phyloP scores from a whole-genome alignment of 2,113 vertebrate genomes.

The Vombatus ursinus region DNA sequence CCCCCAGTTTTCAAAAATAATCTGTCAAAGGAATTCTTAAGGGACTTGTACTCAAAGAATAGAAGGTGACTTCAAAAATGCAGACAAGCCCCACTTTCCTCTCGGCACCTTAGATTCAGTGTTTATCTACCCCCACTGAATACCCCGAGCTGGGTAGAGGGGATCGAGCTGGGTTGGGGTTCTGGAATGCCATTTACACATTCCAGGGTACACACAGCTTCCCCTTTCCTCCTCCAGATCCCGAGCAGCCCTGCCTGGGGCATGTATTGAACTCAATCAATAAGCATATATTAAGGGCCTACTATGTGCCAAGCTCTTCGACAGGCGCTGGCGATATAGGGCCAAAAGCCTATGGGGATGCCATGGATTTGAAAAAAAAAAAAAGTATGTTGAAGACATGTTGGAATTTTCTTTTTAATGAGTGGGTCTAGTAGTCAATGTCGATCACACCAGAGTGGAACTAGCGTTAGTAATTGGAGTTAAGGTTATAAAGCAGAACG shows the following conservation, averaged over 20 bases:
- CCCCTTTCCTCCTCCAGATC: neutral
- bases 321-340: neutral
- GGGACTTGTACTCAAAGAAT: neutral
- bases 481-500: neutral
- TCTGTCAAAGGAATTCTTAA: neutral
- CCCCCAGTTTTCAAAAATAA: neutral
- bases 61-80: neutral
- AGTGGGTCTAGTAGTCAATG: neutral
- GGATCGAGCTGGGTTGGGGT: no score
- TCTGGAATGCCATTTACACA: neutral
- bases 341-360: neutral
- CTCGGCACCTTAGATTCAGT: neutral
- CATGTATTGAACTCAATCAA: neutral
- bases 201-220: neutral
- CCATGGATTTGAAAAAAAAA: neutral
- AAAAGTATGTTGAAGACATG: neutral
- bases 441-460: neutral
- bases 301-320: neutral
- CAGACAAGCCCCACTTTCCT: neutral
- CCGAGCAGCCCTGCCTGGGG: neutral
- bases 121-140: no score
- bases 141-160: no score
- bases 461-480: no score
- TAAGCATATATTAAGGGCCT: neutral
- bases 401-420: neutral